Conservation (phyloP, 2,113 vertebrate species). For the Argyrosomus japonicus region DNA sequence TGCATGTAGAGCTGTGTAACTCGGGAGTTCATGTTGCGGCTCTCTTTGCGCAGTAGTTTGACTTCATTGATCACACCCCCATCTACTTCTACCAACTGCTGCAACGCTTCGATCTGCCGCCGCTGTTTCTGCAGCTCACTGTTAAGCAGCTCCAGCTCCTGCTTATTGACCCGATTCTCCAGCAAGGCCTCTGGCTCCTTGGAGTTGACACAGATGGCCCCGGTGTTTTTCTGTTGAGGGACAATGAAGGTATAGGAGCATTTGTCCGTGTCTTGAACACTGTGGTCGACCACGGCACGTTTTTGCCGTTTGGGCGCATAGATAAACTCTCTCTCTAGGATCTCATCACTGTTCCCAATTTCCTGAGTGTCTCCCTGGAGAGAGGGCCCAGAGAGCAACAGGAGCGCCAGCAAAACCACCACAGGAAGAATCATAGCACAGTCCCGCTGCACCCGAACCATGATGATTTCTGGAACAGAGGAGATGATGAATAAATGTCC, state of each 20-base stretch:
- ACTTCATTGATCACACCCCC: conserved; percentile 95
- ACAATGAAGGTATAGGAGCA: conserved; percentile 97
- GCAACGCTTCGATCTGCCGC: conserved; percentile 92
- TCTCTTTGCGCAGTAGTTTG: conserved; percentile 94
- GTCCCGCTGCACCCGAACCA: conserved; percentile 26
- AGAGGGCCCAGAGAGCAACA: conserved; percentile 76
- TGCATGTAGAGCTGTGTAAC: conserved; percentile 97
- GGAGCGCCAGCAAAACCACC: conserved; percentile 78
- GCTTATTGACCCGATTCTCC: conserved; percentile 91
- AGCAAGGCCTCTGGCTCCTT: conserved; percentile 89
- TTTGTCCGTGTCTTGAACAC: conserved; percentile 83
- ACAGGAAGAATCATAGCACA: conserved; percentile 58
- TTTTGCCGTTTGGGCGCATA: conserved; percentile 84
- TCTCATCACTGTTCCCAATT: conserved; percentile 80
- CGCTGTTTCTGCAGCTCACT: conserved; percentile 93
- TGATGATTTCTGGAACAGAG: conserved; percentile 38
- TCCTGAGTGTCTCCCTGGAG: conserved; percentile 76
- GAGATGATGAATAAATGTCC: background rate
- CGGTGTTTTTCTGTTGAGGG: conserved; percentile 92
- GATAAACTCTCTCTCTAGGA: conserved; percentile 85
- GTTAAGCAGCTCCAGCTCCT: conserved; percentile 93
- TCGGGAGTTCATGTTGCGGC: conserved; percentile 95
- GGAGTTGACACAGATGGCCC: conserved; percentile 95
- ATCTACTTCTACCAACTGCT: conserved; percentile 94
- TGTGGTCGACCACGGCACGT: conserved; percentile 44